phyloP scores from a whole-genome alignment of 2,888 invertebrate species.

The Ophion ellenae region DNA sequence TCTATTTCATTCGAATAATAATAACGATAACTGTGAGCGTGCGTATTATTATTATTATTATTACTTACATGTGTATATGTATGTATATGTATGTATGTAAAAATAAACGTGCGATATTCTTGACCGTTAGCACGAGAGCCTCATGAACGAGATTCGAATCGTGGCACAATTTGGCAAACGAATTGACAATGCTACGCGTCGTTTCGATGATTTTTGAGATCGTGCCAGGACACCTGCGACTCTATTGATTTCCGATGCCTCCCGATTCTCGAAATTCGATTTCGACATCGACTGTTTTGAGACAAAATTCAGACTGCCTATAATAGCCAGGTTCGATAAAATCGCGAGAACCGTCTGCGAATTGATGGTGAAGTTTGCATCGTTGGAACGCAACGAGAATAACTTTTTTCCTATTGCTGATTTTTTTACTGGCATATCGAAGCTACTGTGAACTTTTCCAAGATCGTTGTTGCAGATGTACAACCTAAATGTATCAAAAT shows the following conservation, averaged over 20 bases:
- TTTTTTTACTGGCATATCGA: no score
- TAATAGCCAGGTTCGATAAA: background rate
- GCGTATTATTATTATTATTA: no score
- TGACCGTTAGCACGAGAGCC: constrained; percentile 19
- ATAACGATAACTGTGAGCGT: background rate
- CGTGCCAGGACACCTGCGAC: constrained; percentile 58
- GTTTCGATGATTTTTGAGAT: constrained; percentile 49
- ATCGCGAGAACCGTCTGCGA: constrained; percentile 33
- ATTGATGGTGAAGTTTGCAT: background rate
- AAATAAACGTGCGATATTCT: constrained; percentile 13
- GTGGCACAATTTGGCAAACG: constrained; percentile 40
- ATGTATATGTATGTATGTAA: no score
- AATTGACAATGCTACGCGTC: constrained; percentile 29
- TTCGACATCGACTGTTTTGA: background rate
- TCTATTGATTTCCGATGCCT: constrained; percentile 26
- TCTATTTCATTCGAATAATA: constrained; percentile 3
- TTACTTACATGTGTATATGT: no score
- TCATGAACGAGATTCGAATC: constrained; percentile 17
- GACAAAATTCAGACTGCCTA: background rate
- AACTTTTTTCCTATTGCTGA: no score
- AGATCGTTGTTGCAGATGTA: no score
- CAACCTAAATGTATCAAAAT: no score
- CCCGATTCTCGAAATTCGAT: constrained; percentile 2
- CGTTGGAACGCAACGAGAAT: no score
- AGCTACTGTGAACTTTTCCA: no score